phyloP scores from a whole-genome alignment of 2,888 invertebrate species.

The Troides aeacus region DNA sequence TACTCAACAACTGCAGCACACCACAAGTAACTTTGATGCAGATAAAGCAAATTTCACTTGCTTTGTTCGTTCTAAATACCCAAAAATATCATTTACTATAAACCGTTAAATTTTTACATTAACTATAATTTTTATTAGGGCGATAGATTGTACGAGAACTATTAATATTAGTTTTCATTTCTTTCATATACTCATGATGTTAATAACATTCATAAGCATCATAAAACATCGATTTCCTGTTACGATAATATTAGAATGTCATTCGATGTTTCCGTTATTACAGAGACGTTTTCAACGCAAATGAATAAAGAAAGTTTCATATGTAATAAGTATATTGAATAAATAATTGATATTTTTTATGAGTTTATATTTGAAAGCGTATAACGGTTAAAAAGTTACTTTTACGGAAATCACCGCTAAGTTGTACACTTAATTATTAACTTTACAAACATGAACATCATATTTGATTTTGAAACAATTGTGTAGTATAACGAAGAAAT shows the following conservation, averaged over 20 bases:
- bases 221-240: background rate
- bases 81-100: background rate
- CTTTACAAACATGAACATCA: too few relatives aligned
- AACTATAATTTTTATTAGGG: background rate
- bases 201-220: background rate
- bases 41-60: background rate
- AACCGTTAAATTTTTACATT: background rate
- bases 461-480: too few relatives aligned
- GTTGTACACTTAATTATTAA: too few relatives aligned
- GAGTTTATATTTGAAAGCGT: too few relatives aligned
- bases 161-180: background rate
- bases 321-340: background rate
- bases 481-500: too few relatives aligned
- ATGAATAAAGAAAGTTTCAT: conserved; percentile 8
- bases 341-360: background rate
- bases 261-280: conserved; percentile 4
- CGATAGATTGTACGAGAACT: background rate
- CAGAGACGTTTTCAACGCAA: conserved; percentile 1
- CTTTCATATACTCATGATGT: background rate
- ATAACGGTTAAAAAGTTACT: too few relatives aligned
- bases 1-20: conserved; percentile 7
- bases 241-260: background rate
- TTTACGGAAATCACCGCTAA: too few relatives aligned
- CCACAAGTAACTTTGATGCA: background rate
- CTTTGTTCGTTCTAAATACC: background rate